Conservation (phyloP, 2,113 vertebrate species). For the Tetrax tetrax region DNA sequence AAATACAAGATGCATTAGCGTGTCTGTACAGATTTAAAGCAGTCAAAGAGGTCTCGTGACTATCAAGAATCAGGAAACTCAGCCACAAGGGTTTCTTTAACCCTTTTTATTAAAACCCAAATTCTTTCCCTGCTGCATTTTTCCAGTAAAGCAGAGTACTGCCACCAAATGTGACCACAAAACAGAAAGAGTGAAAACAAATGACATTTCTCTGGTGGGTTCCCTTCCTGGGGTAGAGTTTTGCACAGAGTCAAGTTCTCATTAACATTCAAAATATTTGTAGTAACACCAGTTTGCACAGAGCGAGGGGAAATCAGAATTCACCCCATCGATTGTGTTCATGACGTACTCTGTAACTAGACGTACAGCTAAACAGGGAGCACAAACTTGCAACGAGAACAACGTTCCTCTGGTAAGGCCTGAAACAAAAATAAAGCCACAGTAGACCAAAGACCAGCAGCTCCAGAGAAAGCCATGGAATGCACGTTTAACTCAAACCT, state of each 20-base stretch:
- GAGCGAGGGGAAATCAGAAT: background rate
- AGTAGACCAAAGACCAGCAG: background rate
- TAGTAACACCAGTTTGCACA: background rate
- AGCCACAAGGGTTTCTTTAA: constrained; percentile 31
- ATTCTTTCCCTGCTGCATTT: constrained; percentile 31
- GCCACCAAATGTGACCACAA: background rate
- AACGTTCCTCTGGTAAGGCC: background rate
- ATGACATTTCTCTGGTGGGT: background rate
- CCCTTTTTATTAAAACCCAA: constrained; percentile 8
- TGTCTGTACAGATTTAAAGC: constrained; percentile 11
- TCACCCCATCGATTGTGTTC: background rate
- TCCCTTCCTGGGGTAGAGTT: background rate
- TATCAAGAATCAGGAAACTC: constrained; percentile 24
- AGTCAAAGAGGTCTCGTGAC: background rate
- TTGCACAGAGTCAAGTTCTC: background rate
- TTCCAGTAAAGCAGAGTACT: constrained; percentile 21
- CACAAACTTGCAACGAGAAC: background rate
- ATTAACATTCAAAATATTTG: background rate
- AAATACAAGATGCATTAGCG: constrained; percentile 44
- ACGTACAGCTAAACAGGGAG: background rate
- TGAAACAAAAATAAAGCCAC: background rate
- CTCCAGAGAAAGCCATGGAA: background rate
- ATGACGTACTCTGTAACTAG: background rate
- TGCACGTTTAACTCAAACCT: background rate
- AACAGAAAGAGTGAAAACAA: constrained; percentile 16